Conservation (phyloP, 2,888 invertebrate genomes). For the Gymnosoma rotundatum region DNA sequence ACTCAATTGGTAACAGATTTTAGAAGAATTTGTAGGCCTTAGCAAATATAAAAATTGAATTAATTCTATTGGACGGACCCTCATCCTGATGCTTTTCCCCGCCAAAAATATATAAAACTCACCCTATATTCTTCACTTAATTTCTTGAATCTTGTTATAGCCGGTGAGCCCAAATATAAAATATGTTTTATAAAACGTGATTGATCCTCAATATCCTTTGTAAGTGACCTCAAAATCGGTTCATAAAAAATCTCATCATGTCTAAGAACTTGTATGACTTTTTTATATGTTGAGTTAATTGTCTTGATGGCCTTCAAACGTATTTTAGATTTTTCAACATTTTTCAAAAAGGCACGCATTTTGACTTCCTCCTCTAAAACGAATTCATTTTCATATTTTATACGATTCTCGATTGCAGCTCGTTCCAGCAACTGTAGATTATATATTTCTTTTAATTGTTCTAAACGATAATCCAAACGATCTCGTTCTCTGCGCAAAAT, state of each 20-base stretch:
- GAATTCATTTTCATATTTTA: slow-evolving; percentile 79
- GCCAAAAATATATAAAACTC: slow-evolving; percentile 33
- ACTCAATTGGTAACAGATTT: no score
- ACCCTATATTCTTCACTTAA: slow-evolving; percentile 77
- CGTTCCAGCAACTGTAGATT: slow-evolving; percentile 76
- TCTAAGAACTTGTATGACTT: slow-evolving; percentile 78
- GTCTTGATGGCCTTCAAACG: slow-evolving; percentile 79
- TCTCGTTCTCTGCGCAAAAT: slow-evolving; percentile 80
- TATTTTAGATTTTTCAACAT: slow-evolving; percentile 80
- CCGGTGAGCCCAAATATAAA: slow-evolving; percentile 79
- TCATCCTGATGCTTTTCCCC: not conserved
- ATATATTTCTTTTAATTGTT: slow-evolving; percentile 75
- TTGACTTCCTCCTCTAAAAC: slow-evolving; percentile 78
- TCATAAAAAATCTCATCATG: slow-evolving; percentile 81
- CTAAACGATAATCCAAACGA: slow-evolving; percentile 76
- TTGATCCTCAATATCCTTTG: slow-evolving; percentile 80
- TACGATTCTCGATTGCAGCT: slow-evolving; percentile 77
- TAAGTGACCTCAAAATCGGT: slow-evolving; percentile 79
- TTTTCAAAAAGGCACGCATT: slow-evolving; percentile 76
- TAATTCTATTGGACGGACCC: no score
- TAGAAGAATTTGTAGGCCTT: no score
- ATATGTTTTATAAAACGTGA: slow-evolving; percentile 79
- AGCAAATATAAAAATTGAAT: no score
- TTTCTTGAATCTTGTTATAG: slow-evolving; percentile 76
- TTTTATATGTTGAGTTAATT: slow-evolving; percentile 79